Evolutionary conservation across 2,797 vertebrate genomes (phyloP), one percentile per base, ranked within the genome.

Genomic region (Chloroceryle amazona): DNA sequence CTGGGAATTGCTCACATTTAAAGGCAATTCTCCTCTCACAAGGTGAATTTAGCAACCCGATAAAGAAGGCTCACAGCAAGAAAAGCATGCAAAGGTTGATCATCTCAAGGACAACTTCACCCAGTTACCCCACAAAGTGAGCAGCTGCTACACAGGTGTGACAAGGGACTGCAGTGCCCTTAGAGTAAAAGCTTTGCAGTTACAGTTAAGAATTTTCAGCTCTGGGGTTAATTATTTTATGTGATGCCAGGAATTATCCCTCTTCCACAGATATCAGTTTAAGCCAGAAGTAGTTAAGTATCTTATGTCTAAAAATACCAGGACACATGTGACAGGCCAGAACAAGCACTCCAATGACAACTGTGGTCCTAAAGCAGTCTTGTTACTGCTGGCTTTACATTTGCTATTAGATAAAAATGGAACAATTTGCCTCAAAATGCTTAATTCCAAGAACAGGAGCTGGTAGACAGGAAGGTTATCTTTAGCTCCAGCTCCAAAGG

Each of bases 221-320:
- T 70, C 26, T 9, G 41, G 11, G 2, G 9, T 67, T 93, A 80
- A 78, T 89, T 74, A 76, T 80, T 95, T 89, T 49, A 29, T 25
- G 11, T 14, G 54, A 80, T 57, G 71, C 55, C 66, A 52, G 82
- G 92, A 92, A 90, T 94, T 92, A 96, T 95, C 81, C 37, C 47
- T 78, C 65, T 82, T 80, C 66, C 44, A 82, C 22, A 61, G 81
- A 73, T 70, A 92, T 2, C 54, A 62, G 58, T 89, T 90, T 95
- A 96, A 94, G 91, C 80, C 85, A 81, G 83, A 96, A 96, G 92
- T 5, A 91, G 89, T 86, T 96, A 96, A 96, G 94, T 67, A 75
- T 62, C 94, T 97, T 95, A 96, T 13, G 17, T 73, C 88, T 93
- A 95, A 93, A 95, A 91, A 95, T 96, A 96, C 75, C 58, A 67